phyloP scores from a whole-genome alignment of 2,888 invertebrate genomes.

The Chydorus sphaericus region DNA sequence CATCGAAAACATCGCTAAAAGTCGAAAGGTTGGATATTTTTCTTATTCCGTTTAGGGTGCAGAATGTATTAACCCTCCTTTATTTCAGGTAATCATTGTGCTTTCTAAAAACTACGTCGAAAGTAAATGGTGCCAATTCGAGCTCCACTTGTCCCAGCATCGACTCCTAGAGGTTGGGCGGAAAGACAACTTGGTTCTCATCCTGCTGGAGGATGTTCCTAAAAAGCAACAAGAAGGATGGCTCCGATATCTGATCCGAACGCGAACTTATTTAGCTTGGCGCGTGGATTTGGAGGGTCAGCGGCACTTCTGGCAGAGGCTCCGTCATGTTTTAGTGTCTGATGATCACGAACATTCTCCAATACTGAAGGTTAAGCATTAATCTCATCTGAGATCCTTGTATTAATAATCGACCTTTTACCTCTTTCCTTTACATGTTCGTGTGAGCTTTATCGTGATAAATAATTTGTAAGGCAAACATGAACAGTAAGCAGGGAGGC shows the following conservation, averaged over 20 bases:
- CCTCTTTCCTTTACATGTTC: no score
- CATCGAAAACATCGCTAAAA: slow-evolving; percentile 49
- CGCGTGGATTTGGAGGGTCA: slow-evolving; percentile 29
- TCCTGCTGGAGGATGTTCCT: slow-evolving; percentile 49
- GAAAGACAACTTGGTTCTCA: slow-evolving; percentile 47
- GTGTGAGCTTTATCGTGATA: no score
- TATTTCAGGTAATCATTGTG: slow-evolving; percentile 38
- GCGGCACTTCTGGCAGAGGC: slow-evolving; percentile 24
- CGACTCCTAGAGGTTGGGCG: slow-evolving; percentile 23
- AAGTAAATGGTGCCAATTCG: slow-evolving; percentile 59
- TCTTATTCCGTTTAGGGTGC: background rate
- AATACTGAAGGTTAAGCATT: no score
- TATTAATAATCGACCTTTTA: no score
- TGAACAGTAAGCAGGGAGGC: no score
- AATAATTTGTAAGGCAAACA: no score
- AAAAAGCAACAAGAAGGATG: slow-evolving; percentile 35
- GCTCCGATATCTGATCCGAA: slow-evolving; percentile 47
- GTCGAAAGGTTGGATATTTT: slow-evolving; percentile 30
- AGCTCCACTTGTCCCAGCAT: slow-evolving; percentile 53
- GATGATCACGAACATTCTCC: no score
- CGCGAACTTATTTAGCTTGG: slow-evolving; percentile 55
- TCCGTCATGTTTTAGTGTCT: slow-evolving; percentile 17
- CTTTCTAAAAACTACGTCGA: slow-evolving; percentile 45
- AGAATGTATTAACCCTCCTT: background rate
- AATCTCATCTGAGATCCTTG: no score